A percentile compares a stretch with the other conserved stretches of the same genome.
These are phyloP conservation scores for Xiphophorus hellerii DNA, from an alignment of 2,113 vertebrate species.

Conservation along the genomic window DNA sequence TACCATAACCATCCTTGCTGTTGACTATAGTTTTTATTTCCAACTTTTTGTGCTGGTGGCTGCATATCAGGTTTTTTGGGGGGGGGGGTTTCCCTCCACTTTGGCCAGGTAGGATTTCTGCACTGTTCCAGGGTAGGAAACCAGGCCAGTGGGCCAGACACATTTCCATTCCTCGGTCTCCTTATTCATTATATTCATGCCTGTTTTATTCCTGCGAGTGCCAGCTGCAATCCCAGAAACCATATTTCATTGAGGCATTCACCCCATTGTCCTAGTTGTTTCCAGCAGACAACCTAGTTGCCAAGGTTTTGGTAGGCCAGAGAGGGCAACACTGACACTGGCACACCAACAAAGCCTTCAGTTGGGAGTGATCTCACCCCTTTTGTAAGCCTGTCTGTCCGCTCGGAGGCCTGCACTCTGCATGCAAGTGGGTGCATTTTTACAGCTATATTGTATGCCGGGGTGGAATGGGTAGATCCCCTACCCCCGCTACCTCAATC, in stretches of 20 bases:
- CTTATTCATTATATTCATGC: conserved; percentile 50
- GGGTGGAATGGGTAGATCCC: conserved; percentile 49
- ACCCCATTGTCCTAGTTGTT: conserved; percentile 65
- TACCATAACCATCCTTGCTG: conserved; percentile 38
- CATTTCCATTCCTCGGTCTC: conserved; percentile 38
- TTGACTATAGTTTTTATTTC: conserved; percentile 33
- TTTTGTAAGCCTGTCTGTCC: conserved; percentile 77
- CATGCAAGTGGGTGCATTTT: conserved; percentile 41
- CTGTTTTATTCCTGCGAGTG: conserved; percentile 39
- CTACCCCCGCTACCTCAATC: conserved; percentile 64
- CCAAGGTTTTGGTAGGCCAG: conserved; percentile 69
- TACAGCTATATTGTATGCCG: conserved; percentile 52
- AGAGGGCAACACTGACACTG: conserved; percentile 78
- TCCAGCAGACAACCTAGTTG: conserved; percentile 66
- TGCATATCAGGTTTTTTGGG: conserved; percentile 47
- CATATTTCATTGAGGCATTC: conserved; percentile 53
- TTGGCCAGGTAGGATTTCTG: conserved; percentile 39
- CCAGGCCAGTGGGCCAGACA: conserved; percentile 62
- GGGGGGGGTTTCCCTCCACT: no score
- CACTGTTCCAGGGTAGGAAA: conserved; percentile 48
- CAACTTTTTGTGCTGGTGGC: conserved; percentile 61
- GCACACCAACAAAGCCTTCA: conserved; percentile 76
- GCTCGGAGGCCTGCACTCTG: conserved; percentile 62
- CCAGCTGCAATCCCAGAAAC: conserved; percentile 52
- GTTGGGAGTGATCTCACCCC: conserved; percentile 74